Base-by-base conservation (phyloP, 2,888 invertebrate genomes). In the Tortrix viridana region DNA sequence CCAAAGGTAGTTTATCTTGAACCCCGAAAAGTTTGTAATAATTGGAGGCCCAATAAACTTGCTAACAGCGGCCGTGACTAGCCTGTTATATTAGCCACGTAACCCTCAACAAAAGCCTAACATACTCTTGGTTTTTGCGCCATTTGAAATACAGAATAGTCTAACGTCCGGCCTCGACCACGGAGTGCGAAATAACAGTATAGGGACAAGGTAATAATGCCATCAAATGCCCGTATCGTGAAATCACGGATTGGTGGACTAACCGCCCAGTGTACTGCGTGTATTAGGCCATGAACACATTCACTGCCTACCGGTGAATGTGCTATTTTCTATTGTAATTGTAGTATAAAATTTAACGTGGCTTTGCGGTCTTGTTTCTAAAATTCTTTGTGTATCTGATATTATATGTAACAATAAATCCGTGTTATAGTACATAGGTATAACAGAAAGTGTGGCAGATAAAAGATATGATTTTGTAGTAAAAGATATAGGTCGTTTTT, bases 201-300 rank as follows among this genome's bases (percentile, higher is more conserved):
- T 47, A 57, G 47, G 50, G 58, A 58, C 63, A 58, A 58, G 57
- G 63, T 63, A 58, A 63, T 58, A 63, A 58, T 57, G 52, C 62
- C 56, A 62, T 62, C 62, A 62, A 57, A 52, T 46, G 56, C 62
- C 52, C 62, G 56, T 62, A 62, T 62, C 62, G 56, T 62, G 62
- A 62, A 57, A 62, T 62, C 62, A 57, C 56, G 50, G 62, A 62
- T 62, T 62, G 62, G 61, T 61, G 56, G 56, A 62, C 62, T 52
- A 56, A 62, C 62, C 56, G 38, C 46, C 56, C 44, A 56, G 61
- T 62, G 50, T 52, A 62, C 49, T 50, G 56, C 43, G 61, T 61
- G 44, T 46, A 60, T 55, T 60, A 62, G 56, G 62, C 56, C 62
- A 19, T 62, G 62, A 57, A 62, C 57, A 57, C 62, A 62, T 62